Base-by-base conservation (phyloP, 2,113 vertebrate genomes). In the Erpornis zantholeuca region DNA sequence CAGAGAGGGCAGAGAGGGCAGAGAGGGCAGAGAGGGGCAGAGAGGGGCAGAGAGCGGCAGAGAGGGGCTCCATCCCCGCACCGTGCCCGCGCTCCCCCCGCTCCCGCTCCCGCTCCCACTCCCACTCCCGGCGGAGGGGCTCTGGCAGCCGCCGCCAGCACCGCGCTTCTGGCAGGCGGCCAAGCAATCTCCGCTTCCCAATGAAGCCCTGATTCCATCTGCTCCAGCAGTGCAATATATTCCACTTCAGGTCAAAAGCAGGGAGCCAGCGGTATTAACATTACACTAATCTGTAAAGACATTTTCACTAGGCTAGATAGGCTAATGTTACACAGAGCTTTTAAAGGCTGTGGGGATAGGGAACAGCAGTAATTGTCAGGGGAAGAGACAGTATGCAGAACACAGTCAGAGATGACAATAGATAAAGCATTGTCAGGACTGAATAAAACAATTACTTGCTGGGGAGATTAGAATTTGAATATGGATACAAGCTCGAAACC, bases 231-330 rank as follows among this genome's bases (percentile, higher is more conserved):
- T 15, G 95, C 98, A 95, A 97, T 98, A 94, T 98, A 98, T 98
- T 98, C 96, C 97, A 98, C 98, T 98, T 97, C 97, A 97, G 98
- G 98, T 98, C 98, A 98, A 98, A 98, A 98, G 96, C 97, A 93
- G 97, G 96, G 95, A 98, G 98, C 95, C 96, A 92, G 97, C 76
- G 91, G 97, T 97, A 98, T 98, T 98, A 98, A 98, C 98, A 98
- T 98, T 97, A 98, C 97, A 96, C 97, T 98, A 98, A 98, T 98
- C 98, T 98, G 98, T 98, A 98, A 98, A 98, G 98, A 98, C 98
- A 96, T 98, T 98, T 98, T 98, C 97, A 94, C 98, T 96, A 97
- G 97, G 96, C 97, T 96, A 97, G 97, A 98, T 98, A 98, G 97
- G 98, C 97, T 98, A 98, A 98, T 98, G 97, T 98, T 98, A 98